phyloP scores from a whole-genome alignment of 2,797 vertebrate species.

The Antennarius maculatus region DNA sequence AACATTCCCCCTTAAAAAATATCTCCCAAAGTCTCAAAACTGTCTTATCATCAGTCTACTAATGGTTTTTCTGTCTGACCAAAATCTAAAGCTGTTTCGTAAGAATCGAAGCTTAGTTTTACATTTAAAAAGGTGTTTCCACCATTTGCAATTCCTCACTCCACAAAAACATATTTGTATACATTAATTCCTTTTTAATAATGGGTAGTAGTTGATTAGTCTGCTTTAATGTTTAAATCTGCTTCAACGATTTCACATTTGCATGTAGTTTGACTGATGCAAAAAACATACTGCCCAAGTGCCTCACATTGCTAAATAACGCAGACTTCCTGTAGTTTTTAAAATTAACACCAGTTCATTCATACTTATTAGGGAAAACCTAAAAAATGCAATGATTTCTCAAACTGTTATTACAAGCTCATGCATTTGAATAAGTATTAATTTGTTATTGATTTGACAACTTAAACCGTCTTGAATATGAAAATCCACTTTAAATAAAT shows the following conservation, averaged over 20 bases:
- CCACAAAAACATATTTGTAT: constrained; percentile 5
- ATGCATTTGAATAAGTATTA: constrained; percentile 22
- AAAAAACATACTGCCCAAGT: constrained; percentile 2
- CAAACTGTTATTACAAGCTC: constrained; percentile 9
- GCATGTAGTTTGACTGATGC: constrained; percentile 1
- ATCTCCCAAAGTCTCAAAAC: constrained; percentile 55
- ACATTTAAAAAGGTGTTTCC: constrained; percentile 21
- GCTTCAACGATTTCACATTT: constrained; percentile 32
- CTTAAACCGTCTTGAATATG: constrained; percentile 2
- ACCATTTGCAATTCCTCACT: constrained; percentile 21
- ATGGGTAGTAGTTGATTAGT: constrained; percentile 35
- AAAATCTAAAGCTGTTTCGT: constrained; percentile 12
- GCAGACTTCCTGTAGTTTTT: constrained; percentile 5
- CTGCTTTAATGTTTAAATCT: constrained; percentile 22
- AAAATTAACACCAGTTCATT: constrained; percentile 42
- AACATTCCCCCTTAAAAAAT: constrained; percentile 64
- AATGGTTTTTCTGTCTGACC: constrained; percentile 15
- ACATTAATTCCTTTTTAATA: constrained; percentile 34
- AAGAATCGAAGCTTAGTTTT: constrained; percentile 18
- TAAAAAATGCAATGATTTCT: constrained; percentile 22
- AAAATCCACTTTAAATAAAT: neutral
- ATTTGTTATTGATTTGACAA: constrained; percentile 33
- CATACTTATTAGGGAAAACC: constrained; percentile 26
- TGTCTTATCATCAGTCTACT: constrained; percentile 51
- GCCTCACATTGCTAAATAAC: constrained; percentile 18